Base-by-base conservation (phyloP, 2,888 invertebrate genomes). In the Himalopsyche japonica region DNA sequence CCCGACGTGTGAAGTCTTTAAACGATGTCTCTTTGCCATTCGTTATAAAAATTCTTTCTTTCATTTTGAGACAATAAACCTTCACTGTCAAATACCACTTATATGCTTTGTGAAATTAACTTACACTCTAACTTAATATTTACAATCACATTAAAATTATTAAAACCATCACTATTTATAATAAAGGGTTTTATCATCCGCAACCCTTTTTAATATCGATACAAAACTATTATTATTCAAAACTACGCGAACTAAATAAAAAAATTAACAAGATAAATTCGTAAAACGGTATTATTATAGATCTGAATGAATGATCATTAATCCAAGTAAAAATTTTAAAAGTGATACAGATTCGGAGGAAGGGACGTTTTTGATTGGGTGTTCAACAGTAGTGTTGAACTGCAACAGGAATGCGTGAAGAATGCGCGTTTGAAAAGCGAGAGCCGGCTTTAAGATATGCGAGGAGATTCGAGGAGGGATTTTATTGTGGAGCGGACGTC, bases 401-500 rank as follows among this genome's bases (percentile, higher is more conserved):
- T 32, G 47, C 43, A 43, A 49, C 64, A 20, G 34, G 47, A 57
- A 70, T 76, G 48, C 34, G 81, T 76, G 30, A 57, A 37, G 30
- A 76, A 70, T 30, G 79, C 76, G 78, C 32, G 84, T 37, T 81
- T 80, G 57, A 24, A 32, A 76, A 32, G 20, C 57, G 80, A 43
- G 24, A 37, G n/a, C 76, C 76, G 76, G 83, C 47, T 43, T 43
- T 15, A 43, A 43, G 43, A 15, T 43, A 43, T 43, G 43, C 30
- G 47, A 48, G 80, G 79, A 79, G 43, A 32, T 70, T 70, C 10
- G 70, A 27, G 70, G 64, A 37, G 49, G 27, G 47, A 70, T 12
- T 70, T 70, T 15, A 70, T 70, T 30, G 70, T 70, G 30, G 70
- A 81, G 79, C 82, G 79, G 82, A 64, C 80, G 83, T 49, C 82